Percentiles rank a stretch among this genome's conserved stretches.
phyloP scores from a whole-genome alignment of 2,113 vertebrate genomes.

The Verasper variegatus region DNA sequence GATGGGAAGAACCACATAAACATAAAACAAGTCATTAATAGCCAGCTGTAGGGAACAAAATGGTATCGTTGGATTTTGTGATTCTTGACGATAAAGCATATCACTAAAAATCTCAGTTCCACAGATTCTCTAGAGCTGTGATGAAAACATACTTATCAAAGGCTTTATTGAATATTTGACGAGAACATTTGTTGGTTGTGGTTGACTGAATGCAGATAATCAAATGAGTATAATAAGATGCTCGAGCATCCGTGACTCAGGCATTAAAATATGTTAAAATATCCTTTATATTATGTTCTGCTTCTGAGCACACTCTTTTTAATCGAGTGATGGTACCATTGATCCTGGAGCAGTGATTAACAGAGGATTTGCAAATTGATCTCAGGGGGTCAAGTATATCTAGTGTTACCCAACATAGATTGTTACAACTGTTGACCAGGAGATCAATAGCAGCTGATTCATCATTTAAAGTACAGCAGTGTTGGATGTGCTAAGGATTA shows the following conservation, averaged over 20 bases:
- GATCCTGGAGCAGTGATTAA: background rate
- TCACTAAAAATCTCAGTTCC: no score
- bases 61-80: no score
- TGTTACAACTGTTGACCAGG: background rate
- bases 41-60: no score
- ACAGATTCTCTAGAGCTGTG: no score
- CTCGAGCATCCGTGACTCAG: background rate
- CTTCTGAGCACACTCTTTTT: background rate
- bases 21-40: no score
- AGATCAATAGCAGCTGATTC: conserved; percentile 13
- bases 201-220: no score
- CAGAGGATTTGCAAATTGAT: background rate
- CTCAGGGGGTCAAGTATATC: conserved; percentile 3
- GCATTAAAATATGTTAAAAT: background rate
- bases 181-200: no score
- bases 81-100: no score
- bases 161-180: no score
- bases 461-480: background rate
- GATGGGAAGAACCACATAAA: no score
- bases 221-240: background rate
- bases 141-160: no score
- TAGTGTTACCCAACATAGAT: background rate
- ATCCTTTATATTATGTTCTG: background rate
- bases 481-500: background rate
- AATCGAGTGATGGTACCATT: background rate